phyloP scores from a whole-genome alignment of 2,113 vertebrate genomes.

The Percina caprodes region DNA sequence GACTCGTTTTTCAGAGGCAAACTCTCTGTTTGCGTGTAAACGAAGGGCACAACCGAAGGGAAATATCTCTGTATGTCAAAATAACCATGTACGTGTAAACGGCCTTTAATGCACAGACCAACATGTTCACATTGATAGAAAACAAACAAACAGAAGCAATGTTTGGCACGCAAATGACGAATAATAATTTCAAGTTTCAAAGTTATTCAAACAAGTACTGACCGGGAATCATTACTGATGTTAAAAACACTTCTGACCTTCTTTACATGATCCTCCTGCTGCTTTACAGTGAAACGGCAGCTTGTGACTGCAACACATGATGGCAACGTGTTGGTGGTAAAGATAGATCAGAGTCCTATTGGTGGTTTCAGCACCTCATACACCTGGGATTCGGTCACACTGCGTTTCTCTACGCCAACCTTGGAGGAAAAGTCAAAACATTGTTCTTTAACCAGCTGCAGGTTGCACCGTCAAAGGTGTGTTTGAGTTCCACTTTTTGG shows the following conservation, averaged over 20 bases:
- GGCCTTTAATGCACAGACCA: constrained; percentile 10
- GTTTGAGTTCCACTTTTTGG: not conserved
- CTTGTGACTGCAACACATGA: not conserved
- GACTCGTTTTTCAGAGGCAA: no score
- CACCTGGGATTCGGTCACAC: no score
- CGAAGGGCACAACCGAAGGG: no score
- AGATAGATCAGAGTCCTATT: not conserved
- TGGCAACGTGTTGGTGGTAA: not conserved
- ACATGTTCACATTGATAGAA: constrained; percentile 7
- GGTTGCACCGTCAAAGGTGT: not conserved
- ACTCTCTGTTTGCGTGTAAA: no score
- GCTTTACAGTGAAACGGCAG: not conserved
- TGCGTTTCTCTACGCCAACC: not conserved
- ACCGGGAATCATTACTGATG: not conserved
- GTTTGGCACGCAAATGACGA: constrained; percentile 57
- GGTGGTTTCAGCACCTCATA: not conserved
- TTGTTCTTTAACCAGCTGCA: not conserved
- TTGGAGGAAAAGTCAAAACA: no score
- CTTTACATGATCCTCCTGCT: not conserved
- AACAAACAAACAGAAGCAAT: not conserved
- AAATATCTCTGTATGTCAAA: no score
- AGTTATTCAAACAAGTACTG: not conserved
- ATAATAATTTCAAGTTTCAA: constrained; percentile 26
- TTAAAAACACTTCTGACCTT: not conserved
- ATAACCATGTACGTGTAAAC: no score